phyloP scores from a whole-genome alignment of 1,140 invertebrate species.

The Drosophila varians region DNA sequence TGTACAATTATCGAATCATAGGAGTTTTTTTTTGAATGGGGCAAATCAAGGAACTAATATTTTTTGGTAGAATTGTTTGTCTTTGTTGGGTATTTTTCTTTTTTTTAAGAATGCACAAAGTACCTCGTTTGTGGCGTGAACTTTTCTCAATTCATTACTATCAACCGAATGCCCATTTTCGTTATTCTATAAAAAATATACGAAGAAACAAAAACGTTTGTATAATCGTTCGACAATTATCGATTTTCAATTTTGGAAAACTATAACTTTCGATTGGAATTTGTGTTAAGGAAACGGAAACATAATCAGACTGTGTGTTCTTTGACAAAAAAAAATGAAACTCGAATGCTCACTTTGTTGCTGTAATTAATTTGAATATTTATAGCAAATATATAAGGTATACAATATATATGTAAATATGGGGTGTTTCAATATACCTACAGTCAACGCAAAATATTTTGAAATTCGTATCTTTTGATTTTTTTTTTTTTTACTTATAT shows the following conservation, averaged over 20 bases:
- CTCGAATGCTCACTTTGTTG: slow-evolving; percentile 54
- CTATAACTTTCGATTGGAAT: slow-evolving; percentile 31
- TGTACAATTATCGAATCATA: slow-evolving; percentile 69
- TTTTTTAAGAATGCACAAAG: slow-evolving; percentile 81
- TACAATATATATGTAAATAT: slow-evolving; percentile 26
- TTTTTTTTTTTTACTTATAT: slow-evolving; percentile 13
- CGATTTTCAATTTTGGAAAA: slow-evolving; percentile 36
- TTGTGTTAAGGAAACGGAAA: slow-evolving; percentile 22
- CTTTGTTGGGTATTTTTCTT: slow-evolving; percentile 47
- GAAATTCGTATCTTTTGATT: slow-evolving; percentile 11
- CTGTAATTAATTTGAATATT: slow-evolving; percentile 66
- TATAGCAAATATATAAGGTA: slow-evolving; percentile 51
- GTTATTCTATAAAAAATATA: slow-evolving; percentile 83
- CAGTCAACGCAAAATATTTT: slow-evolving; percentile 65
- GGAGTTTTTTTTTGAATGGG: slow-evolving; percentile 55
- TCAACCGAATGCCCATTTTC: slow-evolving; percentile 84
- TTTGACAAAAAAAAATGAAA: slow-evolving; percentile 20
- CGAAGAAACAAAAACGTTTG: slow-evolving; percentile 73
- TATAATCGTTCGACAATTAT: slow-evolving; percentile 57
- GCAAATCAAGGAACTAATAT: slow-evolving; percentile 63
- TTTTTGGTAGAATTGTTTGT: slow-evolving; percentile 53
- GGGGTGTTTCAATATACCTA: slow-evolving; percentile 67
- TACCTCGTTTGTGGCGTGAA: slow-evolving; percentile 84
- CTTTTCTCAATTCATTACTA: slow-evolving; percentile 84
- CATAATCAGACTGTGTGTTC: slow-evolving; percentile 6